A percentile compares a stretch with the other conserved stretches of the same genome.
These are phyloP conservation scores for Styela clava DNA, from an alignment of 23 tunicate species.

Conservation along the genomic window DNA sequence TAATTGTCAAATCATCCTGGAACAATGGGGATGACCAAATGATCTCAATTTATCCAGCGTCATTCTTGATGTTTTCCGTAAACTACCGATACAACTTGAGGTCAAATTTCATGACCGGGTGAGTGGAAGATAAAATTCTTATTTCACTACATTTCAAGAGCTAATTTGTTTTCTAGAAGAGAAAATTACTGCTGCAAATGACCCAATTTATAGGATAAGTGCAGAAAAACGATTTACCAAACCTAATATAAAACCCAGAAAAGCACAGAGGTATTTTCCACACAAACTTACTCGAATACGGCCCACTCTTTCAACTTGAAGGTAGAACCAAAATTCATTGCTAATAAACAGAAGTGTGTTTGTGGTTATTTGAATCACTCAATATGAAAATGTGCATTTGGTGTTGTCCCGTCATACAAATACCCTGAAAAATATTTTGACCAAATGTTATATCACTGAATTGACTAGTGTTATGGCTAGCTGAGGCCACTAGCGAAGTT, in stretches of 20 bases:
- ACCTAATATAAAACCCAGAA: neutral
- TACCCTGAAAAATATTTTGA: too few species aligned
- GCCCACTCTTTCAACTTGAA: neutral
- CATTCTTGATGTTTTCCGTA: neutral
- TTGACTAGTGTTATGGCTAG: too few species aligned
- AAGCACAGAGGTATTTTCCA: neutral
- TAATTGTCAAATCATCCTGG: too few species aligned
- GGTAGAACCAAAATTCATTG: neutral
- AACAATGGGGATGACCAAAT: too few species aligned
- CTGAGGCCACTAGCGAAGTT: too few species aligned
- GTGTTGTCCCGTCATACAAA: too few species aligned
- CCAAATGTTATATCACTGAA: too few species aligned
- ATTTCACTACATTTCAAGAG: neutral
- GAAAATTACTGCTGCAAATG: neutral
- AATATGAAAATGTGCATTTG: neutral
- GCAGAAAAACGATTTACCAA: neutral
- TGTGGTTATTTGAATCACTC: neutral
- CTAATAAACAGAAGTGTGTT: neutral
- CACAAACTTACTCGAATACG: neutral
- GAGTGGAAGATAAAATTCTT: neutral
- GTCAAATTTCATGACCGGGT: neutral
- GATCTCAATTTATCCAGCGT: neutral
- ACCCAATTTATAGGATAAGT: neutral
- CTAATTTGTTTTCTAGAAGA: neutral
- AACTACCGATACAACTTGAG: neutral